Percentiles rank a stretch among this genome's conserved stretches.
These are phyloP conservation scores for Drosophila dives DNA, from an alignment of 2,888 invertebrate species.

Conservation along the genomic window DNA sequence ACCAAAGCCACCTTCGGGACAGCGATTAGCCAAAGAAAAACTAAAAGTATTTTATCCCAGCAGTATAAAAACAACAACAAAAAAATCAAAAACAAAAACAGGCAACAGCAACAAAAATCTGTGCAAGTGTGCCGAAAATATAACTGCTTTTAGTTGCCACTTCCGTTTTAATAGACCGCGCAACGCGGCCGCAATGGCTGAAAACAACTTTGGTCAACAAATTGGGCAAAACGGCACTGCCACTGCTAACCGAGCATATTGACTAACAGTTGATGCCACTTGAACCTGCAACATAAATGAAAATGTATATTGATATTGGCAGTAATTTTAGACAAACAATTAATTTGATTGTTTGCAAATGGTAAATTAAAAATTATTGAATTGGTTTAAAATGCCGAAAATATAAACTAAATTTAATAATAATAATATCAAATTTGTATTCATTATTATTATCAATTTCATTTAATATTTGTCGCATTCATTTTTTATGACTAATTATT, in stretches of 20 bases:
- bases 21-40: conserved; percentile 54
- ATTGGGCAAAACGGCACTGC: conserved; percentile 9
- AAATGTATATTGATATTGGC: background rate
- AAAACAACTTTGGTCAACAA: conserved; percentile 32
- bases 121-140: conserved; percentile 69
- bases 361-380: background rate
- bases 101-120: conserved; percentile 29
- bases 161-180: conserved; percentile 76
- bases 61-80: background rate
- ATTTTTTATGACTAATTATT: background rate
- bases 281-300: conserved; percentile 2
- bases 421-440: background rate
- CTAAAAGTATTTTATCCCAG: conserved; percentile 43
- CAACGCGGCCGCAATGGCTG: conserved; percentile 44
- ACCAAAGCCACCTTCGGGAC: conserved; percentile 1
- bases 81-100: background rate
- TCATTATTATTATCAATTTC: background rate
- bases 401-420: background rate
- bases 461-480: background rate
- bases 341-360: background rate
- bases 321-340: background rate
- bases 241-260: conserved; percentile 17
- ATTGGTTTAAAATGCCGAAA: background rate
- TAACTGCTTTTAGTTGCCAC: conserved; percentile 76
- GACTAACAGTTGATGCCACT: conserved; percentile 4